A percentile compares a stretch with the other conserved stretches of the same genome.
Evolutionary conservation across 2,113 vertebrate genomes (phyloP).

Genomic region (Clarias magur): DNA sequence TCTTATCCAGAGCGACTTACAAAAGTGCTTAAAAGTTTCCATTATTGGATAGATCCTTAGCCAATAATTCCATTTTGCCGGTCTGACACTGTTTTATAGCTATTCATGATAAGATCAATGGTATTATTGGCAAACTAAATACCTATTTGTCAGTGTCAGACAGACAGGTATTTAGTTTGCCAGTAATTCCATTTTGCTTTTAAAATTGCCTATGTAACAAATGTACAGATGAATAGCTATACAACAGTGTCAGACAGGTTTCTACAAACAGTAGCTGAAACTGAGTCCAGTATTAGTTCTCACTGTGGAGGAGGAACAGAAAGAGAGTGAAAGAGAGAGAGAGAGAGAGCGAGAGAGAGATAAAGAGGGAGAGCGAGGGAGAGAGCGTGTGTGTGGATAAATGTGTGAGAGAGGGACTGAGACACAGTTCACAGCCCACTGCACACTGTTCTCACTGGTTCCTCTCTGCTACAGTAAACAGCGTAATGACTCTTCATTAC

Average conservation of each 20-base stretch:
- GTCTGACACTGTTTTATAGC: too few relatives aligned
- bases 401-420: neutral
- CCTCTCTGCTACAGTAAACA: neutral
- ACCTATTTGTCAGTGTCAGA: too few relatives aligned
- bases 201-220: too few relatives aligned
- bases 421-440: neutral
- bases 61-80: too few relatives aligned
- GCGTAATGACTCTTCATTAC: neutral
- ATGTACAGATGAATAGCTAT: neutral
- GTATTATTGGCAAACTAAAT: too few relatives aligned
- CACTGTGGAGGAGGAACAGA: neutral
- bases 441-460: neutral
- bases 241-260: neutral
- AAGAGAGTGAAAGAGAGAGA: neutral
- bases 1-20: too few relatives aligned
- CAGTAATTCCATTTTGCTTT: too few relatives aligned
- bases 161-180: too few relatives aligned
- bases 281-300: neutral
- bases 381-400: neutral
- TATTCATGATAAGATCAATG: too few relatives aligned
- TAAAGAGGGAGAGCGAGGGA: neutral
- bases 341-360: too few relatives aligned
- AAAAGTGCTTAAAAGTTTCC: too few relatives aligned
- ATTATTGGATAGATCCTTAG: too few relatives aligned
- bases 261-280: neutral